phyloP scores from a whole-genome alignment of 2,113 vertebrate species.

The Pavo muticus region DNA sequence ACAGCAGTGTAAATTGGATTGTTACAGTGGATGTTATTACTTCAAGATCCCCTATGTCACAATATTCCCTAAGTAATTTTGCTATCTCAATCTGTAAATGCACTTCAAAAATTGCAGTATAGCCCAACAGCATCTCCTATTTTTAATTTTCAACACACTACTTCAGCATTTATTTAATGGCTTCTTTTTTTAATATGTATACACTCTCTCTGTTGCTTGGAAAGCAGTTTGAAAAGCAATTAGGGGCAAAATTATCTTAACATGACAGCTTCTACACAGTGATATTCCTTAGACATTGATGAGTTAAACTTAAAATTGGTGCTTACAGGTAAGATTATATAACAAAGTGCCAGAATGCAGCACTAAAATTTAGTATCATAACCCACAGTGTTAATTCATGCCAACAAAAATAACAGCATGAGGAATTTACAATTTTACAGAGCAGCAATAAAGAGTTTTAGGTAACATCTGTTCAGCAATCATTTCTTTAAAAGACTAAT shows the following conservation, averaged over 20 bases:
- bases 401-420: slow-evolving; percentile 80
- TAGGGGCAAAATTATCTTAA: slow-evolving; percentile 65
- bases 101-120: background rate
- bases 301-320: slow-evolving; percentile 70
- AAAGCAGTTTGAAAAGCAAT: slow-evolving; percentile 47
- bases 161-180: slow-evolving; percentile 51
- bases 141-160: slow-evolving; percentile 52
- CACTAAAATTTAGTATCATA: slow-evolving; percentile 77
- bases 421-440: slow-evolving; percentile 78
- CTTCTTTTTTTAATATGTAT: background rate
- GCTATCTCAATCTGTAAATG: background rate
- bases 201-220: slow-evolving; percentile 23
- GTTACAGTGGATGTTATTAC: background rate
- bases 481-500: slow-evolving; percentile 77
- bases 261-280: slow-evolving; percentile 41
- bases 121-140: background rate
- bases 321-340: slow-evolving; percentile 78
- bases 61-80: slow-evolving; percentile 21
- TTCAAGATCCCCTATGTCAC: slow-evolving; percentile 2
- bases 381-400: slow-evolving; percentile 75
- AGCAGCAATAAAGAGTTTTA: slow-evolving; percentile 72
- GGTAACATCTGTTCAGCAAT: slow-evolving; percentile 80
- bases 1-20: background rate
- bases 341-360: slow-evolving; percentile 73
- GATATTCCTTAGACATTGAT: slow-evolving; percentile 73